Base-by-base conservation (phyloP, 2,888 invertebrate species). In the Aphidius colemani region DNA sequence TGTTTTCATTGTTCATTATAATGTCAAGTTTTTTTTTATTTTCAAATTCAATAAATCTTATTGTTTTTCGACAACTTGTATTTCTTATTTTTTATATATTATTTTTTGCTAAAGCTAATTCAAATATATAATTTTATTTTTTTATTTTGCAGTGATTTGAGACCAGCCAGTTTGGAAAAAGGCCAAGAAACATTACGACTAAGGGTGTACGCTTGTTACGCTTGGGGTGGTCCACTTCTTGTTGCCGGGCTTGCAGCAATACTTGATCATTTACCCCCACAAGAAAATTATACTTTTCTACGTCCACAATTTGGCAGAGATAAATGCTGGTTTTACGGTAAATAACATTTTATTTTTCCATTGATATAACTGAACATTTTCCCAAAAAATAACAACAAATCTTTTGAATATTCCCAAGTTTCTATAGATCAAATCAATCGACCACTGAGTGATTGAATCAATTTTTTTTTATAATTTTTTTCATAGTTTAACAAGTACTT, bases 291-390 rank as follows among this genome's bases (percentile, higher is more conserved):
- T 75, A 78, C 84, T 65, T 85, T 91, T 76, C 84, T 93, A 71
- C 87, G 91, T 67, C 94, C 94, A 43, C 88, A 90, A 67, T 94
- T 94, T 83, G 93, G 91, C 53, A 88, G 88, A 77, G 86, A 86
- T 74, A 87, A 87, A 73, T 94, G 94, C 83, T 94, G 94, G 92
- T 94, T 94, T 85, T 88, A 88, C 83, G 93, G 92, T 89, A 78
- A 85, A 86, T 82, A 64, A 48, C 44, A 50, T 46, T 11, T 30
- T 41, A 43, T 11, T 18, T 51, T 6, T 30, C 18, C 30, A 10
- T 39, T 39, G 4, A 30, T 30, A 30, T 30, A 5, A 30, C 5
- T 30, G 5, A 5, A 30, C 0, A 30, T 30, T 0, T 30, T 30
- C 30, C 3, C 30, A 30, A 30, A 18, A 18, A 18, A 18, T 2